phyloP scores from a whole-genome alignment of 1,140 invertebrate species.

The Panonychus citri region DNA sequence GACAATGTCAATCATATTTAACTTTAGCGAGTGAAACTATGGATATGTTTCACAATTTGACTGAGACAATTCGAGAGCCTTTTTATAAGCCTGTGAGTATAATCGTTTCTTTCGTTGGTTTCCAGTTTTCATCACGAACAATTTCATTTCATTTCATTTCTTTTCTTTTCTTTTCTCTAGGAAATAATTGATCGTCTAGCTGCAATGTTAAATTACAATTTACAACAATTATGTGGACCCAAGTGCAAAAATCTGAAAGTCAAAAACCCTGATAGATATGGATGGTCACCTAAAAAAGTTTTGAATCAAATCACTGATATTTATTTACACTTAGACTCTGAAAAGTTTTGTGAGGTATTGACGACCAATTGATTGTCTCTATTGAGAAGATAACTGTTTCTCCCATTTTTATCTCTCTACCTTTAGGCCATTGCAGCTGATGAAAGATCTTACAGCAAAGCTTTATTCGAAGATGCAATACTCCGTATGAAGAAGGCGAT shows the following conservation, averaged over 20 bases:
- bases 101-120: no score
- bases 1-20: constrained; percentile 80
- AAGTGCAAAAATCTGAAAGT: constrained; percentile 29
- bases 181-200: constrained; percentile 78
- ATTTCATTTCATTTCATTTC: constrained; percentile 3
- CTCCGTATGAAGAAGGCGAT: constrained; percentile 48
- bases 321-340: constrained; percentile 81
- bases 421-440: constrained; percentile 27
- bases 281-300: constrained; percentile 68
- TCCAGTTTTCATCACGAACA: no score
- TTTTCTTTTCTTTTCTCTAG: not conserved
- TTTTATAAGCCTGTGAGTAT: constrained; percentile 49
- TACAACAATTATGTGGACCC: constrained; percentile 51
- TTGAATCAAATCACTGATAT: constrained; percentile 74
- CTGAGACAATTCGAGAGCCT: constrained; percentile 73
- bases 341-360: constrained; percentile 64
- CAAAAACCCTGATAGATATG: constrained; percentile 67
- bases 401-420: not conserved
- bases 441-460: constrained; percentile 65
- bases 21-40: constrained; percentile 86
- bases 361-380: no score
- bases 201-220: constrained; percentile 84
- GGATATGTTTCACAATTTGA: constrained; percentile 92
- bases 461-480: constrained; percentile 69
- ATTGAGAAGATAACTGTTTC: constrained; percentile 27